A percentile compares a stretch with the other conserved stretches of the same genome.
phyloP scores from a whole-genome alignment of 2,797 vertebrate genomes.

The Geotria australis region DNA sequence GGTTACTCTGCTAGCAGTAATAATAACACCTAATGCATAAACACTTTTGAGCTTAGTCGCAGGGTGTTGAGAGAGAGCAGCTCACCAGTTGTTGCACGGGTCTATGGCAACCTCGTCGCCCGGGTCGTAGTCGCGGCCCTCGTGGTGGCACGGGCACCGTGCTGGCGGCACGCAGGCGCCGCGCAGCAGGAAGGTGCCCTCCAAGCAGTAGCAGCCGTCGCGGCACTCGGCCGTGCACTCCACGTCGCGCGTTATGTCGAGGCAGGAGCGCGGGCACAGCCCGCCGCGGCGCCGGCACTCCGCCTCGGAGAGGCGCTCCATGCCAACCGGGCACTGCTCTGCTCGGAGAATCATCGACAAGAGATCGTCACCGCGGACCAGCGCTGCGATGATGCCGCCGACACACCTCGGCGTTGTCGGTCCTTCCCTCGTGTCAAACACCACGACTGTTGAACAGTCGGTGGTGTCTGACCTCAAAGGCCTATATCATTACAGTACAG shows the following conservation, averaged over 20 bases:
- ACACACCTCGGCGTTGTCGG: too few species aligned
- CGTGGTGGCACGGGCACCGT: conserved; percentile 31
- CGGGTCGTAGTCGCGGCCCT: conserved; percentile 11
- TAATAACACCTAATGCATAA: too few species aligned
- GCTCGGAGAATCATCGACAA: background rate
- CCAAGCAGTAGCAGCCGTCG: conserved; percentile 32
- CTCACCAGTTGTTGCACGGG: conserved; percentile 49
- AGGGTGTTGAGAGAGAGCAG: too few species aligned
- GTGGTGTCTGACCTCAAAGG: too few species aligned
- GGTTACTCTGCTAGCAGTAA: too few species aligned
- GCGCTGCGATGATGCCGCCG: too few species aligned
- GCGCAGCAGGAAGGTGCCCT: conserved; percentile 28
- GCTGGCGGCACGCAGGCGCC: conserved; percentile 19
- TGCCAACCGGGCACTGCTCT: conserved; percentile 30
- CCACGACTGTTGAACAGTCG: too few species aligned
- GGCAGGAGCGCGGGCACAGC: conserved; percentile 27
- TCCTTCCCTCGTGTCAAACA: too few species aligned
- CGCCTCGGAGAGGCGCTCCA: conserved; percentile 17
- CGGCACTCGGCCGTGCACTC: conserved; percentile 28
- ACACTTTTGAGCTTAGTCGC: too few species aligned
- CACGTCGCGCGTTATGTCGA: conserved; percentile 24
- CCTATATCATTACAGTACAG: too few species aligned
- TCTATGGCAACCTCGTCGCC: conserved; percentile 11
- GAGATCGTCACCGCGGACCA: too few species aligned
- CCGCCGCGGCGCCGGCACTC: conserved; percentile 21